phyloP scores from a whole-genome alignment of 2,888 invertebrate species.

The Ariolimax columbianus region DNA sequence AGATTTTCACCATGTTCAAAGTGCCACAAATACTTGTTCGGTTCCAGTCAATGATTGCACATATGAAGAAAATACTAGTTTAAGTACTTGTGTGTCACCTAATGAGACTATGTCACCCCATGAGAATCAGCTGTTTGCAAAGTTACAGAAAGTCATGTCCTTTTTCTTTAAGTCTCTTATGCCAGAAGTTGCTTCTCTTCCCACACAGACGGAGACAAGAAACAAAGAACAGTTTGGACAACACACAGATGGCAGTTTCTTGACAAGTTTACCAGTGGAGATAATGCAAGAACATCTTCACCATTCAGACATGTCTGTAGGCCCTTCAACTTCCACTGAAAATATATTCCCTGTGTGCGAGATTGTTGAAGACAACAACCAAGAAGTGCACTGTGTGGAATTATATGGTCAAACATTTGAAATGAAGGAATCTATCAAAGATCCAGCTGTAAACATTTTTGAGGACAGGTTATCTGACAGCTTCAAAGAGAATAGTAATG shows the following conservation, averaged over 20 bases:
- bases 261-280: neutral
- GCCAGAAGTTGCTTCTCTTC: neutral
- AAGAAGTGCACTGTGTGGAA: neutral
- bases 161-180: conserved; percentile 14
- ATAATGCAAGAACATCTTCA: neutral
- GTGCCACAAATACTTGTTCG: neutral
- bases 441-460: too few relatives aligned
- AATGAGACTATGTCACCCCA: neutral
- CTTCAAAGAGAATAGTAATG: too few relatives aligned
- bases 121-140: conserved; percentile 5
- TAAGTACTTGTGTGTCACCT: neutral
- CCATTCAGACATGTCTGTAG: neutral
- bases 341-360: conserved; percentile 8
- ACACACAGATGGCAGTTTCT: neutral
- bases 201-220: neutral
- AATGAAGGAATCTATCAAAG: neutral
- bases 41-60: neutral
- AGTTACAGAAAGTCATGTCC: conserved; percentile 28
- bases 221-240: neutral
- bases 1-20: neutral
- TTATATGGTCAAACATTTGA: neutral
- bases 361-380: neutral
- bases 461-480: neutral
- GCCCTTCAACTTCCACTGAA: neutral
- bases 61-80: too few relatives aligned